Evolutionary conservation across 2,888 invertebrate species (phyloP).

Genomic region (Hoplodrina ambigua): DNA sequence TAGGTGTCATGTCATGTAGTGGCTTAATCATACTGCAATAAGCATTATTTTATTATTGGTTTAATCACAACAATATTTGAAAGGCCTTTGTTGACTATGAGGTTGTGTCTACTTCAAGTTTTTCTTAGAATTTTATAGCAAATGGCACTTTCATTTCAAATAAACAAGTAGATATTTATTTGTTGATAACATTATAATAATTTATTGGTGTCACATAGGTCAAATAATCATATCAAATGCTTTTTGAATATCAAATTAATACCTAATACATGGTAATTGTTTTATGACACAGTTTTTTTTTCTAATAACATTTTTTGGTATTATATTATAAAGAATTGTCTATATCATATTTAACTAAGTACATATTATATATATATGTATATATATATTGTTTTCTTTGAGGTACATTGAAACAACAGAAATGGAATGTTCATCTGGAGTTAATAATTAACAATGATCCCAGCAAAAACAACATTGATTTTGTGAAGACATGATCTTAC

Average conservation of each 20-base stretch:
- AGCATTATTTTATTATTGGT: conserved; percentile 45
- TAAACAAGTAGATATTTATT: conserved; percentile 42
- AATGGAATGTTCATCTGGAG: conserved; percentile 48
- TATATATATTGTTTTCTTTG: conserved; percentile 40
- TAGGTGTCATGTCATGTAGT: conserved; percentile 60
- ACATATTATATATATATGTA: conserved; percentile 27
- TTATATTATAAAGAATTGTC: conserved; percentile 27
- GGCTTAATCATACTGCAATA: conserved; percentile 58
- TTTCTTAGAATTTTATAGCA: conserved; percentile 6
- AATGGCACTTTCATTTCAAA: conserved; percentile 45
- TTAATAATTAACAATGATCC: conserved; percentile 24
- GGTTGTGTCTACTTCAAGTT: conserved; percentile 1
- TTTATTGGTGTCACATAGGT: conserved; percentile 46
- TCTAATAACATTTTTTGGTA: conserved; percentile 17
- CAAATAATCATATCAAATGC: conserved; percentile 19
- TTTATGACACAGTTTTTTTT: conserved; percentile 26
- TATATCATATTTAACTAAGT: conserved; percentile 49
- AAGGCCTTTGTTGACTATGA: conserved; percentile 45
- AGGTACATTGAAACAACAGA: conserved; percentile 35
- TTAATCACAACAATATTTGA: conserved; percentile 59
- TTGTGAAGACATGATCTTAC: conserved; percentile 18
- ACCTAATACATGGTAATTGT: conserved; percentile 5
- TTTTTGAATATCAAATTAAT: conserved; percentile 18
- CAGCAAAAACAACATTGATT: conserved; percentile 17
- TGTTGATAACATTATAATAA: conserved; percentile 44